Evolutionary conservation across 2,797 vertebrate genomes (phyloP), one percentile per base, ranked within the genome.

Genomic region (Silurus lanzhouensis): DNA sequence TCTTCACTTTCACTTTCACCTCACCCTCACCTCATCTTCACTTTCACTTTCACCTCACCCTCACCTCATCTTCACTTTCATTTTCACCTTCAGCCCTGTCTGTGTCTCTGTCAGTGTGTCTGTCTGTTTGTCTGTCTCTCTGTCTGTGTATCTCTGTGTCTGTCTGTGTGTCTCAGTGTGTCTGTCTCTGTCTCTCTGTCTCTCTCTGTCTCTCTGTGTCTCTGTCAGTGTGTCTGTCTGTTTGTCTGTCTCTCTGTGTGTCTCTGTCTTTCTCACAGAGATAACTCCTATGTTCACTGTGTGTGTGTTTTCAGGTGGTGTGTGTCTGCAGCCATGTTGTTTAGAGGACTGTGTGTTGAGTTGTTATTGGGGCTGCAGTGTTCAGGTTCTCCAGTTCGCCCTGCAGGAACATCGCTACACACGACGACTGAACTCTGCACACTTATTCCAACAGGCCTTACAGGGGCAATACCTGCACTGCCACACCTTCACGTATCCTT

Each of bases 331-430:
- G 61, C 92, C 94, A 5, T 93, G 94, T 79, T 99, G 98, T 81
- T 93, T 98, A 91, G 96, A 98, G 93, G 94, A 97, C 2, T 97
- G 96, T 87, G 83, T 95, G 74, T 95, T 99, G 1, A 97, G 93
- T 2, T 98, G 96, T 92, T 99, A 97, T 91, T 99, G 98, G 98
- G 98, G 97, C 74, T 98, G 98, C 91, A 94, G 93, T 1, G 93
- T 98, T n/a, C 92, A 93, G 25, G 96, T 94, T 25, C 90, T 99
- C 27, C 96, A 98, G 0, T 91, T 92, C 58, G 96, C 93, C 0
- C 93, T 99, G 84, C 95, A 96, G 91, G 93, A 93, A 78, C 96
- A 98, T 1, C 91, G 94, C 83, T 92, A 92, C 2, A 93, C 93
- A 76, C 92, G 91, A 82, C 92, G 92, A 83, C 94, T 98, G 88